Base-by-base conservation (phyloP, 2,888 invertebrate species). In the Volucella bombylans region DNA sequence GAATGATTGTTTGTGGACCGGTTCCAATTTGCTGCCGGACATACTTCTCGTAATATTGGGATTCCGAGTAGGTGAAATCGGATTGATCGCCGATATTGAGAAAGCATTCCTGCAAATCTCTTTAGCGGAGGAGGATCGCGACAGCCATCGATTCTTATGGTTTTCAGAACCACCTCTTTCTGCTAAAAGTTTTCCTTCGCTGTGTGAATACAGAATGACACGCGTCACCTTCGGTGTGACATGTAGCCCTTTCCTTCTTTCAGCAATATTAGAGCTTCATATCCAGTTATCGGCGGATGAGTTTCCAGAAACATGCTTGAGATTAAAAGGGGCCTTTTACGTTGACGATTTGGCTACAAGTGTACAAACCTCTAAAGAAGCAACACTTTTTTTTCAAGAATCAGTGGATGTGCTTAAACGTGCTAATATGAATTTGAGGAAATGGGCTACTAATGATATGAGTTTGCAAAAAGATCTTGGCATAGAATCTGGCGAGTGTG, bases 11-110 rank as follows among this genome's bases (percentile, higher is more conserved):
- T 38, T 76, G n/a, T 76, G 38, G 49, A 50, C 57, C 23, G 78
- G 64, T 8, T 57, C 64, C 8, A 78, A 78, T 49, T 31, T 71
- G 18, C 52, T 78, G 15, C 65, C 61, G n/a, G 65, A 78, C 38
- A 62, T 78, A 1, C 12, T 71, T 0, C n/a, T n/a, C 38, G 6
- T 71, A 8, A 9, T 71, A 15, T 18, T 78, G 11, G n/a, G 38
- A 8, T 64, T 78, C 38, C 23, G 78, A 8, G 1, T 64, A 9
- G 68, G 62, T 11, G 11, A 43, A 50, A 64, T 64, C 15, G 64
- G 23, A 10, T 12, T 76, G 8, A 45, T 68, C 2, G 69, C 55
- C 4, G 65, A 79, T 50, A 65, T 65, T 12, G 45, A 62, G 11
- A 69, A 62, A 14, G 62, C 69, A 2, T 54, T 61, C 15, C 41